Evolutionary conservation across 1,140 invertebrate species (phyloP).

Genomic region (Cherax quadricarinatus): DNA sequence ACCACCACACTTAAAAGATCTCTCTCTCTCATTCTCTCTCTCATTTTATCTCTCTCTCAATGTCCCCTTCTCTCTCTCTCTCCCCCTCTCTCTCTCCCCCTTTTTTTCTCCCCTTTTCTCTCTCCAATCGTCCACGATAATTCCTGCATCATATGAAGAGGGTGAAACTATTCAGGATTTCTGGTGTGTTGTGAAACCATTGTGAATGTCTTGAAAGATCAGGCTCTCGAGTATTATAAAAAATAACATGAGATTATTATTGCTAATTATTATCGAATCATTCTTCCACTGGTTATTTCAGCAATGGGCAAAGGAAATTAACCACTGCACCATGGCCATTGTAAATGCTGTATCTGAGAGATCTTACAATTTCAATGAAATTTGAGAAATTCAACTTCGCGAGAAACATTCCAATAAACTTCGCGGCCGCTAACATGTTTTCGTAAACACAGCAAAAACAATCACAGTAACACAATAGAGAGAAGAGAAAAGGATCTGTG

Average conservation of each 20-base stretch:
- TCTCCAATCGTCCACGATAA: neutral
- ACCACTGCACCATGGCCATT: no score
- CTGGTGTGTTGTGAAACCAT: neutral
- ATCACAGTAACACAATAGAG: neutral
- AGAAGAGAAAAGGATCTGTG: neutral
- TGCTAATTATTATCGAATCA: neutral
- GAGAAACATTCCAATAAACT: no score
- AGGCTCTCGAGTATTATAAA: neutral
- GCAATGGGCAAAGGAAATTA: neutral
- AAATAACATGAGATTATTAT: neutral
- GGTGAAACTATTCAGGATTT: neutral
- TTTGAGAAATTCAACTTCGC: no score
- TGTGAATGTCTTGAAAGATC: neutral
- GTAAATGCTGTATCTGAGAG: no score
- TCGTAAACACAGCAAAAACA: no score
- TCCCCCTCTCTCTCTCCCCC: neutral
- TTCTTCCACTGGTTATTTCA: neutral
- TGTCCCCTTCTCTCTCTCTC: constrained; percentile 5
- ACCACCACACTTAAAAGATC: neutral
- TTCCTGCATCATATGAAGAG: neutral
- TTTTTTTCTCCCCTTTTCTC: neutral
- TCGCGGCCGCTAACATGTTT: no score
- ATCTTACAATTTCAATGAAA: no score
- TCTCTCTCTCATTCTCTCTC: neutral
- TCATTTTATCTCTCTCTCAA: neutral